Conservation (phyloP, 2,113 vertebrate genomes). For the Brachirus orientalis region DNA sequence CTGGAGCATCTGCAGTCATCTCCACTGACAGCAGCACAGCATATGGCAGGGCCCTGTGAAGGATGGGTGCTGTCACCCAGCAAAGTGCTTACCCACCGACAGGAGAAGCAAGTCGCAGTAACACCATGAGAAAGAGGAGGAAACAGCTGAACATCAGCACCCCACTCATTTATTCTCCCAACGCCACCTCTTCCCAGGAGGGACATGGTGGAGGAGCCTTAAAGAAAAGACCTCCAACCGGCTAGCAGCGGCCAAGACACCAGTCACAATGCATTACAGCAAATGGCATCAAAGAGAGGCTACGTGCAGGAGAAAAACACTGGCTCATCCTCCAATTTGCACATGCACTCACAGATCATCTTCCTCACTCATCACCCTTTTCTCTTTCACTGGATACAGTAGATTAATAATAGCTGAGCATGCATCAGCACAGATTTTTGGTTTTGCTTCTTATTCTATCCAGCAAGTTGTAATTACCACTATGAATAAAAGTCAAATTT, state of each 20-base stretch:
- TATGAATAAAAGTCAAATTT: neutral
- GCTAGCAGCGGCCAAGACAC: neutral
- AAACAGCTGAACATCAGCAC: slow-evolving; percentile 78
- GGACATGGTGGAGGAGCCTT: slow-evolving; percentile 23
- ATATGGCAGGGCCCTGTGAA: slow-evolving; percentile 84
- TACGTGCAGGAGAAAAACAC: slow-evolving; percentile 9
- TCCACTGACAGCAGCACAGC: slow-evolving; percentile 80
- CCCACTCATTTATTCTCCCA: slow-evolving; percentile 72
- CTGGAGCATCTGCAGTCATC: slow-evolving; percentile 81
- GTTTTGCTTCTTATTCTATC: neutral
- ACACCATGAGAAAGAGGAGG: slow-evolving; percentile 64
- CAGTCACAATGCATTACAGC: neutral
- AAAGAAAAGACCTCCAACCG: slow-evolving; percentile 38
- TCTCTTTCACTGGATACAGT: slow-evolving; percentile 5
- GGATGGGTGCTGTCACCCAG: slow-evolving; percentile 85
- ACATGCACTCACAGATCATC: slow-evolving; percentile 1
- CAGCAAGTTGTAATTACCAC: neutral
- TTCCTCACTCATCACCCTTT: neutral
- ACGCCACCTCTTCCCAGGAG: slow-evolving; percentile 32
- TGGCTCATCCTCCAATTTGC: slow-evolving; percentile 24
- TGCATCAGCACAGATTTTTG: neutral
- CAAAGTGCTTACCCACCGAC: slow-evolving; percentile 79
- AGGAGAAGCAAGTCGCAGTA: slow-evolving; percentile 64
- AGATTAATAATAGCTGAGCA: neutral
- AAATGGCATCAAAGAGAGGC: slow-evolving; percentile 8